phyloP scores from a whole-genome alignment of 64 coral and sea anemone genomes.

The Stichodactyla mertensii region DNA sequence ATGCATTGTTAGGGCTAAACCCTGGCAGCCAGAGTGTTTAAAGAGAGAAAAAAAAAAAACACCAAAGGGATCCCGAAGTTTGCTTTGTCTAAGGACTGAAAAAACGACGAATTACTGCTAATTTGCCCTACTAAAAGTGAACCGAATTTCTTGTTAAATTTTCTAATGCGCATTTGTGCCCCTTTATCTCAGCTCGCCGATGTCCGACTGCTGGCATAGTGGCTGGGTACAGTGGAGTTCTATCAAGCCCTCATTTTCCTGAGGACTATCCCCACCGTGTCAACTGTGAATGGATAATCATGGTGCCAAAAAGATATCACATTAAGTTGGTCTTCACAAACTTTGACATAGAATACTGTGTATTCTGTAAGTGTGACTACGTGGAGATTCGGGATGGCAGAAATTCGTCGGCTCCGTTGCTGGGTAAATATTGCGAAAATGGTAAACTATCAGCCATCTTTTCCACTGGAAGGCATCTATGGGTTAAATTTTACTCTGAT shows the following conservation, averaged over 20 bases:
- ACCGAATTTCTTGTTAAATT: background rate
- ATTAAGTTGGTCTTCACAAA: constrained; percentile 9
- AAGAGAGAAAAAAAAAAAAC: too few species aligned
- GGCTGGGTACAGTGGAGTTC: background rate
- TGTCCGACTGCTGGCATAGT: constrained; percentile 11
- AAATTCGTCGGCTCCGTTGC: constrained; percentile 6
- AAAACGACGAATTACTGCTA: too few species aligned
- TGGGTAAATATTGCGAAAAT: constrained; percentile 12
- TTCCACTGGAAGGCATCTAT: constrained; percentile 10
- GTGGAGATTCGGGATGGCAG: constrained; percentile 23
- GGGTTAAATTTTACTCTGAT: constrained; percentile 33
- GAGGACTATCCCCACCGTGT: constrained; percentile 24
- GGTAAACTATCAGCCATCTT: constrained; percentile 7
- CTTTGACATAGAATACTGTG: constrained; percentile 30
- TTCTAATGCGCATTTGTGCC: background rate
- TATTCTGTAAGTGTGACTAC: constrained; percentile 34
- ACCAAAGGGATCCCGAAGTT: too few species aligned
- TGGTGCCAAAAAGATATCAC: constrained; percentile 4
- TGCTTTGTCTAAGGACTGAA: too few species aligned
- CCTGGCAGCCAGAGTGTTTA: too few species aligned
- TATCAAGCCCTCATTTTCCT: constrained; percentile 18
- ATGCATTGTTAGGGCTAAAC: too few species aligned
- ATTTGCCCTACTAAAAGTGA: too few species aligned
- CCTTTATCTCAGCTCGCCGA: background rate
- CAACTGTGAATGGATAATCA: constrained; percentile 23